Conservation (phyloP, 2,113 vertebrate genomes). For the Leucopternis melanops region DNA sequence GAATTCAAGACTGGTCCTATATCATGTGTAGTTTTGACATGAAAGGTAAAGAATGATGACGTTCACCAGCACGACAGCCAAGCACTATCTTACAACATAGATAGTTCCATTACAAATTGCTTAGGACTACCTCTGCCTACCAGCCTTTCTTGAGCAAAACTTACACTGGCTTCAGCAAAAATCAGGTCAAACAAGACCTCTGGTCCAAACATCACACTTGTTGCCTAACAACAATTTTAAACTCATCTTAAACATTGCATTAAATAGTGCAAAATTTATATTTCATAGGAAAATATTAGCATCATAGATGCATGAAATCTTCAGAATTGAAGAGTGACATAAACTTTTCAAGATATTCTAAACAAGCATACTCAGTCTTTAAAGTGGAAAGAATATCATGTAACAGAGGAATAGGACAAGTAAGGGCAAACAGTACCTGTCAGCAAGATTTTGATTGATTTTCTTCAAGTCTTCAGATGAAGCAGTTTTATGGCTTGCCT, state of each 20-base stretch:
- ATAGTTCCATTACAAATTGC: not conserved
- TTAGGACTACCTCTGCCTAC: not conserved
- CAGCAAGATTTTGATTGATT: constrained; percentile 79
- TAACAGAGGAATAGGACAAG: not conserved
- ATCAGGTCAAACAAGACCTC: not conserved
- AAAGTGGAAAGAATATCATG: not conserved
- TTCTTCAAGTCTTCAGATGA: constrained; percentile 76
- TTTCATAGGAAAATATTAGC: not conserved
- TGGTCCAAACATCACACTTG: not conserved
- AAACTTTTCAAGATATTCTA: not conserved
- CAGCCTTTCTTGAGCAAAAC: not conserved
- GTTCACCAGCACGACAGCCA: not conserved
- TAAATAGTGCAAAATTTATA: not conserved
- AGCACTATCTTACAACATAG: not conserved
- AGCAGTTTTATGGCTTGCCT: constrained; percentile 70
- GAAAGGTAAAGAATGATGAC: not conserved
- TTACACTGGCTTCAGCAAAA: not conserved
- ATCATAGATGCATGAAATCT: not conserved
- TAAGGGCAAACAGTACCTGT: constrained; percentile 73
- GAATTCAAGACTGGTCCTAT: not conserved
- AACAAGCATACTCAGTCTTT: not conserved
- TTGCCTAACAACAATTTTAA: not conserved
- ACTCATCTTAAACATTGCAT: not conserved
- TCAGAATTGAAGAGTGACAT: not conserved
- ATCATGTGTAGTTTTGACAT: not conserved